Evolutionary conservation across 2,888 invertebrate species (phyloP), one percentile per base, ranked within the genome.

Genomic region (Epistrophella euchroma): DNA sequence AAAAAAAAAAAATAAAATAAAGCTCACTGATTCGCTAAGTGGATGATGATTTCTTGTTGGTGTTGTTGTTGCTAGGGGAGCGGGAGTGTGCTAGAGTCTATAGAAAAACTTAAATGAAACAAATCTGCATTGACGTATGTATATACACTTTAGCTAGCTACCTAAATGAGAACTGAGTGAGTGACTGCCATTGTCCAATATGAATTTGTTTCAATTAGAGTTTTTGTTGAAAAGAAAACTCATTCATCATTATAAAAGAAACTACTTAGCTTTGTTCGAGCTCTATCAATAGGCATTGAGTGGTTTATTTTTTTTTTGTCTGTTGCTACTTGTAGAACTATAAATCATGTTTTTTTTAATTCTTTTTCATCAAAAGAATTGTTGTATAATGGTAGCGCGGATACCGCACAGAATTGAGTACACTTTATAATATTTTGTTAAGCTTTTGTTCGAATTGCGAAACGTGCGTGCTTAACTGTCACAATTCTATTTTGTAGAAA

Each of bases 401-500:
- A 6, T 17, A 32, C 5, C 9, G 7, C 32, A 35, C 11, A 35
- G 17, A 56, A 32, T 32, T 56, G 56, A 56, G 56, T 55, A 55
- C 56, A 55, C 56, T 56, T 56, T 17, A 56, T 56, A 56, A 19
- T 32, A 52, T 71, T 72, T 72, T 78, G 72, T 64, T 43, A 56
- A 17, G 28, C 60, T 71, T 81, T 76, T 75, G 71, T 75, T 40
- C 11, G 32, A 32, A 32, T 32, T 43, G 66, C 35, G 43, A 77
- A 77, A 77, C 66, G 82, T 77, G 78, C 55, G 70, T 58, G 45
- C 71, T 68, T 77, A 72, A 68, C 66, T 66, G 72, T 60, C 50
- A 66, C 72, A 77, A 71, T 82, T 56, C 56, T 77, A 82, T 76
- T 77, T 58, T 64, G 47, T 47, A 45, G 17, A 6, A 17, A 56